Percentiles rank a stretch among this genome's conserved stretches.
phyloP scores from a whole-genome alignment of 2,888 invertebrate species.

The Phlogophora meticulosa region DNA sequence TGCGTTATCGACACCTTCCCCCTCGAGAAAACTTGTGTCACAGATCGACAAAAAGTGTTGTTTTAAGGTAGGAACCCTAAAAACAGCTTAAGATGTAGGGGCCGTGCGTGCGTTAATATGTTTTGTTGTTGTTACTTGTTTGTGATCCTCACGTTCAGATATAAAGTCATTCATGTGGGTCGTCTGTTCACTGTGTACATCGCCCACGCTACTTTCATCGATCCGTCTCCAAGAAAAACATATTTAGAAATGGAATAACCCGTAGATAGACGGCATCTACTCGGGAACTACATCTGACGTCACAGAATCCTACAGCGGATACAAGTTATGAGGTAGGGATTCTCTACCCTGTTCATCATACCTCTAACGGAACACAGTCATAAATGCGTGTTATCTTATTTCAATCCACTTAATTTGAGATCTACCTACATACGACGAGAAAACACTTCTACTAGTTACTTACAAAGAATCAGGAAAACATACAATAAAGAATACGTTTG shows the following conservation, averaged over 20 bases:
- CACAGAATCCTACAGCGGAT: too few relatives aligned
- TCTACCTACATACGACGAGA: too few relatives aligned
- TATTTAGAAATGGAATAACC: conserved; percentile 22
- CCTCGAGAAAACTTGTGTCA: too few relatives aligned
- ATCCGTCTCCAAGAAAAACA: conserved; percentile 49
- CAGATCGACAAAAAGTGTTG: too few relatives aligned
- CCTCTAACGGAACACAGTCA: neutral
- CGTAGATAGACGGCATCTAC: conserved; percentile 5
- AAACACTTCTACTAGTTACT: too few relatives aligned
- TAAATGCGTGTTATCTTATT: conserved; percentile 9
- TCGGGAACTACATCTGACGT: too few relatives aligned
- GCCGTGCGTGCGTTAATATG: neutral
- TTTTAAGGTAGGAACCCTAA: too few relatives aligned
- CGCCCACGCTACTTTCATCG: conserved; percentile 40
- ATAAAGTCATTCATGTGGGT: conserved; percentile 45
- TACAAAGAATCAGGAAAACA: conserved; percentile 31
- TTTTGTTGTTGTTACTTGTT: conserved; percentile 37
- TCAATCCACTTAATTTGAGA: conserved; percentile 15
- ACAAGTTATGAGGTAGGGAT: too few relatives aligned
- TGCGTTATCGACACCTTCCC: too few relatives aligned
- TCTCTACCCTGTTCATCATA: too few relatives aligned
- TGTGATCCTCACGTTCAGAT: conserved; percentile 27
- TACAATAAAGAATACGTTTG: conserved; percentile 5
- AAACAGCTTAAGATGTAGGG: neutral
- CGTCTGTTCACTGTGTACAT: conserved; percentile 22